Conservation (phyloP, 2,797 vertebrate genomes). For the Pyrocephalus nanus region DNA sequence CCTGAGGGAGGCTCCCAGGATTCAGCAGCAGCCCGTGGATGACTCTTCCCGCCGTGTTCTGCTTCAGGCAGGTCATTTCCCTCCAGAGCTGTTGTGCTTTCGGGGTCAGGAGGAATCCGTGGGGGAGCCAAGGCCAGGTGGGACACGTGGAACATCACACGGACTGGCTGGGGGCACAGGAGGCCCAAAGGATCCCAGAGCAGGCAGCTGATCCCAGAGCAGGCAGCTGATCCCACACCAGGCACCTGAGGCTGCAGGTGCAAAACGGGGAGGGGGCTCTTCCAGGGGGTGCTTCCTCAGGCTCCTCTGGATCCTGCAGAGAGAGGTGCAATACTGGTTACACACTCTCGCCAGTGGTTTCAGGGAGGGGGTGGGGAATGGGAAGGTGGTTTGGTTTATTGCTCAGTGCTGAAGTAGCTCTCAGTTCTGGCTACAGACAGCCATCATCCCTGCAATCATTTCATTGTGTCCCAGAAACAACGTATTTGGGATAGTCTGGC, state of each 20-base stretch:
- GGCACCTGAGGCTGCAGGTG: background rate
- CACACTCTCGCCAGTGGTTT: background rate
- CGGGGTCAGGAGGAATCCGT: background rate
- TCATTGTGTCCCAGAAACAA: background rate
- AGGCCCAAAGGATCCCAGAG: background rate
- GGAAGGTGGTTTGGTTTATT: background rate
- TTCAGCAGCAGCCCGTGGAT: background rate
- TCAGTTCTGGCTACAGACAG: background rate
- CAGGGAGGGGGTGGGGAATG: background rate
- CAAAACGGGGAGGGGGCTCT: background rate
- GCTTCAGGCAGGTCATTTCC: background rate
- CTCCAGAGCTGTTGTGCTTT: background rate
- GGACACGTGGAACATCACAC: background rate
- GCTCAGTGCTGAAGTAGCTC: background rate
- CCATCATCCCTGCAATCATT: background rate
- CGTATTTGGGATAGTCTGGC: background rate
- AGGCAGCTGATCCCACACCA: background rate
- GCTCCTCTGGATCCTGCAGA: conserved; percentile 28
- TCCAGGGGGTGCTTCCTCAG: background rate
- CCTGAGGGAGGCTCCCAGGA: background rate
- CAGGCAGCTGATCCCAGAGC: background rate
- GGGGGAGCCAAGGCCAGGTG: background rate
- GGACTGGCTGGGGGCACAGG: background rate
- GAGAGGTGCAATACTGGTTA: conserved; percentile 10
- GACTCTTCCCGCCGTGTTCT: background rate